Evolutionary conservation across 2,888 invertebrate genomes (phyloP).

Genomic region (Tipula lateralis): DNA sequence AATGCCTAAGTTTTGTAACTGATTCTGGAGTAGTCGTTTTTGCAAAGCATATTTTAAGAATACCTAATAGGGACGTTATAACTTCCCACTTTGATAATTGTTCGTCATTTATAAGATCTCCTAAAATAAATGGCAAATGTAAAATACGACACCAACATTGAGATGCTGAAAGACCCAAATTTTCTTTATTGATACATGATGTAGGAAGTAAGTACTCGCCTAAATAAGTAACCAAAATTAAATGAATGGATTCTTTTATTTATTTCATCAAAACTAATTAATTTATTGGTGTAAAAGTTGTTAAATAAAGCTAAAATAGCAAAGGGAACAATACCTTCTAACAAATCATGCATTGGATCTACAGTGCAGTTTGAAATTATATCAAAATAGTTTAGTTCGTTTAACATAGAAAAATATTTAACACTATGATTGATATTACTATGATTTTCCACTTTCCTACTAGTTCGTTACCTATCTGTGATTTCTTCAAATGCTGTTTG

Average conservation of each 20-base stretch:
- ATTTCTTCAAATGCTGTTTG: neutral
- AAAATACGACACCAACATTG: too few species aligned
- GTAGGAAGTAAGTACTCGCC: too few species aligned
- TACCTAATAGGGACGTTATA: too few species aligned
- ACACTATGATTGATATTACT: neutral
- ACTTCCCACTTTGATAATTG: too few species aligned
- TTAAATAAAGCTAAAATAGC: constrained; percentile 31
- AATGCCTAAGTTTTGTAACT: too few species aligned
- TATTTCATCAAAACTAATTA: constrained; percentile 27
- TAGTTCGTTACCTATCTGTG: neutral
- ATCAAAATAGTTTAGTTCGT: constrained; percentile 31
- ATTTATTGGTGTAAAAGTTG: neutral
- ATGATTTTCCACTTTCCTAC: neutral
- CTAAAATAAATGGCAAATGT: too few species aligned
- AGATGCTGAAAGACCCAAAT: too few species aligned
- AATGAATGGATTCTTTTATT: constrained; percentile 33
- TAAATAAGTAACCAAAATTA: constrained; percentile 31
- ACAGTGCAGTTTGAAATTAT: constrained; percentile 31
- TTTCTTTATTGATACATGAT: too few species aligned
- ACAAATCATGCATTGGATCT: constrained; percentile 34
- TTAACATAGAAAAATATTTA: neutral
- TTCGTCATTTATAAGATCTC: too few species aligned
- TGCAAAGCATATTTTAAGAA: too few species aligned
- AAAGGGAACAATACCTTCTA: constrained; percentile 33
- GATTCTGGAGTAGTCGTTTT: too few species aligned